Evolutionary conservation across 2,888 invertebrate genomes (phyloP), one percentile per base, ranked within the genome.

Genomic region (Hyposoter dolosus): DNA sequence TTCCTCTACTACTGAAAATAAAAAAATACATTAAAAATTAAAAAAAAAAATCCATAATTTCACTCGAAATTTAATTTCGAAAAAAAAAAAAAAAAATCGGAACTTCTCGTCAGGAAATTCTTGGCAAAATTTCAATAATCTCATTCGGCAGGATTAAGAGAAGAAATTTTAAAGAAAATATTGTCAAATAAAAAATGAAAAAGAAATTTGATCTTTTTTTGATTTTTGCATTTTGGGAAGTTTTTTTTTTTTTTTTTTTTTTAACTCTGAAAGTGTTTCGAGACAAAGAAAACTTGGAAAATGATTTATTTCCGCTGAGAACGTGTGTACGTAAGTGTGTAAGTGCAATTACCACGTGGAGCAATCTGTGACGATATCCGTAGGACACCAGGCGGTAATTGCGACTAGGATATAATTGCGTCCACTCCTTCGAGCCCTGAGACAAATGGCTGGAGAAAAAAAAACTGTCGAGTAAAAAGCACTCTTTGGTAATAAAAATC

Each of bases 281-380:
- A 65, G 71, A 84, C 75, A 68, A 75, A 69, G 82, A 86, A 88
- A 88, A 74, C 56, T 60, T n/a, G 40, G 83, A 84, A 23, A 81
- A 86, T 69, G 1, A 63, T 77, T 75, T 56, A 79, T 72, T 72
- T 74, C 63, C 47, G 60, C 40, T 45, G 50, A 12, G 3, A 45
- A 35, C 17, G 23, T 60, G 17, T 28, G 28, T 63, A 28, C 28
- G n/a, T 10, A 28, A 78, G 75, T 89, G 87, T 89, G 87, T 89
- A 89, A 87, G 85, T 88, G 83, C 89, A 91, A 91, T 91, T 91
- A 90, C 86, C 78, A 66, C 85, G 86, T 90, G 85, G 88, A 88
- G 88, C 87, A 91, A 91, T 89, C 89, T 89, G 91, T 89, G 89
- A 88, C 89, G 89, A 81, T 72, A 78, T 74, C 78, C 60, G 69